Base-by-base conservation (phyloP, 2,113 vertebrate genomes). In the Epinephelus cyanopodus region DNA sequence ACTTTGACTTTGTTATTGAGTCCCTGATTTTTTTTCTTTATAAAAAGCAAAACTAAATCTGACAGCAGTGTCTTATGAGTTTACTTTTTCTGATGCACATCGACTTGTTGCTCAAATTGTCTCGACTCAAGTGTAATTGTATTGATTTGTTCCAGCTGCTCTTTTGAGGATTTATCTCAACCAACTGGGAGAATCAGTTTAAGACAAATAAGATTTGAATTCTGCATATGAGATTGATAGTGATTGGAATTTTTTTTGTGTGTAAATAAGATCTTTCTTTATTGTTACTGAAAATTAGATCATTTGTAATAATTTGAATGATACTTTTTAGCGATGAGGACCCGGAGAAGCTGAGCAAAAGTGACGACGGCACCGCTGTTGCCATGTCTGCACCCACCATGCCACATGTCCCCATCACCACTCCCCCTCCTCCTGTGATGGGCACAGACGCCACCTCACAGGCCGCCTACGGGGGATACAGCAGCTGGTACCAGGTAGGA, bases 401-500 rank as follows among this genome's bases (percentile, higher is more conserved):
- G 83, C 89, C 92, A 0, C 90, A 94, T 0, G 90, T 93, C 50
- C 91, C 95, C 61, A 94, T 94, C 67, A 92, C 93, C 2, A 90
- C 92, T 0, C 92, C 90, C 21, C 93, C 95, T 37, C 94, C 95
- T 19, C 85, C 94, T 2, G 82, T 94, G 78, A 90, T 95, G 90
- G 93, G 90, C 5, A 33, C 87, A 0, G 96, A 96, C 75, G 74
- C 82, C 75, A 94, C 78, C 17, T 47, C 84, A 18, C 82, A 93
- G 72, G 42, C 86, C 0, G 86, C 84, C 2, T 93, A 95, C 2
- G 95, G 93, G 21, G 92, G 68, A 39, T 96, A 96, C 84, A 68
- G 88, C 79, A 95, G 79, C 88, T 96, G 96, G 96, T 96, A 96
- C 82, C 96, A 96, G 96, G 96, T 97, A 80, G 27, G 54, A 3